phyloP scores from a whole-genome alignment of 2,888 invertebrate genomes.

The Boloria euphrosyne region DNA sequence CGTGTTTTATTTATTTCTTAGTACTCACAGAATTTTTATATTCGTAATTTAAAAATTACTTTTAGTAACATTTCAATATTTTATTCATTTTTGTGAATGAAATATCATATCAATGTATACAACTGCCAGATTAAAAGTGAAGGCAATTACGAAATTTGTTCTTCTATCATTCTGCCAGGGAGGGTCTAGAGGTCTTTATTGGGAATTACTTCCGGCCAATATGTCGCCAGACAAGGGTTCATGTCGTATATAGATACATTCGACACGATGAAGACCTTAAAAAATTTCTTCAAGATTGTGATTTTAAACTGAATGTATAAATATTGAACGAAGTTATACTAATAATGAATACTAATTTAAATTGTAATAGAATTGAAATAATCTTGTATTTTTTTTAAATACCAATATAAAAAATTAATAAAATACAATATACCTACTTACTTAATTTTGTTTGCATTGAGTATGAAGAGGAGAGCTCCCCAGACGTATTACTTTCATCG shows the following conservation, averaged over 20 bases:
- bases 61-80: background rate
- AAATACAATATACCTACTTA: background rate
- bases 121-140: slow-evolving; percentile 28
- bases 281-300: slow-evolving; percentile 30
- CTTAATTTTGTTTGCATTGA: background rate
- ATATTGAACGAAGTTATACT: background rate
- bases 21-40: background rate
- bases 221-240: slow-evolving; percentile 40
- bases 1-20: no score
- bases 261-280: slow-evolving; percentile 39
- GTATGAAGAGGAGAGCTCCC: slow-evolving; percentile 3
- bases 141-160: slow-evolving; percentile 31
- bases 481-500: background rate
- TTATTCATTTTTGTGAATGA: background rate
- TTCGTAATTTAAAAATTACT: background rate
- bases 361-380: background rate
- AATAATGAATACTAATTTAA: background rate
- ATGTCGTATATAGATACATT: slow-evolving; percentile 38
- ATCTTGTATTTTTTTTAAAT: background rate
- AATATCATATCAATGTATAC: slow-evolving; percentile 6
- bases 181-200: slow-evolving; percentile 40
- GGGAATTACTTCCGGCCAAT: slow-evolving; percentile 43
- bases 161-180: slow-evolving; percentile 32
- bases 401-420: no score
- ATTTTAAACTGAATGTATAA: background rate